These are phyloP conservation scores for Lucifuga dentata DNA, from an alignment of 2,113 vertebrate species.

Conservation along the genomic window DNA sequence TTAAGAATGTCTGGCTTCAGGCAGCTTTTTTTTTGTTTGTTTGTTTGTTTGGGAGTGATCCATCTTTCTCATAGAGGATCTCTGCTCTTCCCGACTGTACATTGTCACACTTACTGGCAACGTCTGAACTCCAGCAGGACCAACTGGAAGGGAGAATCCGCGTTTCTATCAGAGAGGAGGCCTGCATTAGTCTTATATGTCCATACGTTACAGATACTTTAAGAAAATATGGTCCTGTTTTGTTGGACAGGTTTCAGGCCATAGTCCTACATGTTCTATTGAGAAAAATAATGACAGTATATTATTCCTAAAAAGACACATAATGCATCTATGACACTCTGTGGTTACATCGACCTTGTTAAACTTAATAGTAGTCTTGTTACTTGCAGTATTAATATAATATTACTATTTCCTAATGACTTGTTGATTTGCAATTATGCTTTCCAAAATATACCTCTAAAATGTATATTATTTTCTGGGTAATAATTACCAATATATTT, in stretches of 20 bases:
- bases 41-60: too few species aligned
- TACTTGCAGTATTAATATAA: too few species aligned
- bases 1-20: too few species aligned
- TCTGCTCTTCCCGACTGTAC: conserved; percentile 51
- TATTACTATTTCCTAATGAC: neutral
- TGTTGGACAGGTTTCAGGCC: neutral
- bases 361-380: neutral
- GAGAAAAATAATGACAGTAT: too few species aligned
- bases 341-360: too few species aligned
- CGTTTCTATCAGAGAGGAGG: conserved; percentile 26
- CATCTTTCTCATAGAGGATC: conserved; percentile 52
- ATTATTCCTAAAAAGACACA: neutral
- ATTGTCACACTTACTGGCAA: conserved; percentile 49
- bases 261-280: neutral
- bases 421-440: neutral
- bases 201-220: neutral
- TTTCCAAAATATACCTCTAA: neutral
- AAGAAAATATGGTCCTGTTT: neutral
- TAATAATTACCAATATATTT: neutral
- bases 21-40: too few species aligned
- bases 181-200: conserved; percentile 15
- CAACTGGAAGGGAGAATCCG: conserved; percentile 48
- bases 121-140: conserved; percentile 58
- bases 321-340: neutral
- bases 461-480: neutral